phyloP scores from a whole-genome alignment of 2,888 invertebrate species.

The Campaea margaritaria region DNA sequence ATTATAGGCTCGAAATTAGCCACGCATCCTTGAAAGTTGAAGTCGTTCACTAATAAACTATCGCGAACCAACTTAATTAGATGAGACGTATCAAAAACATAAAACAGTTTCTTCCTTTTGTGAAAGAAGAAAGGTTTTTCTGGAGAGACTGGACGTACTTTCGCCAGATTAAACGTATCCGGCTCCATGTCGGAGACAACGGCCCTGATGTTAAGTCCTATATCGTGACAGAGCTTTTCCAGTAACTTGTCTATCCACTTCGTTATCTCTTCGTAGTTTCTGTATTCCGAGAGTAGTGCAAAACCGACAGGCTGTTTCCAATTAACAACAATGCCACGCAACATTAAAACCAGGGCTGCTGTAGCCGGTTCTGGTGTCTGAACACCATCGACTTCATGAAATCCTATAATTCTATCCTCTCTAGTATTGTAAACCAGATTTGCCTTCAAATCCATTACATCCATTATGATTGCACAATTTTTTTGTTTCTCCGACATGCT shows the following conservation, averaged over 20 bases:
- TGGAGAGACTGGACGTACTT: slow-evolving; percentile 39
- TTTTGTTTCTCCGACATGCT: slow-evolving; percentile 46
- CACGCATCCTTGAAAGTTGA: slow-evolving; percentile 24
- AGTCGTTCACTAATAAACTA: slow-evolving; percentile 25
- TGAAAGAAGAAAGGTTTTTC: slow-evolving; percentile 44
- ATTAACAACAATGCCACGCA: slow-evolving; percentile 45
- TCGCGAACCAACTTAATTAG: slow-evolving; percentile 40
- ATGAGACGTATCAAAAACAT: slow-evolving; percentile 42
- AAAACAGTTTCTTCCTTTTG: slow-evolving; percentile 44
- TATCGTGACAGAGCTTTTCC: slow-evolving; percentile 37
- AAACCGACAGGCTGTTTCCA: slow-evolving; percentile 49
- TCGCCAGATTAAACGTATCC: slow-evolving; percentile 42
- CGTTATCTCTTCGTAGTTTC: slow-evolving; percentile 40
- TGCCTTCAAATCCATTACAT: slow-evolving; percentile 38
- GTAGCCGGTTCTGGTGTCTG: slow-evolving; percentile 43
- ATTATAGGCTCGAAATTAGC: slow-evolving; percentile 23
- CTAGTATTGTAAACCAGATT: slow-evolving; percentile 45
- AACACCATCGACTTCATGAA: slow-evolving; percentile 48
- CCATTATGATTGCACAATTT: slow-evolving; percentile 45
- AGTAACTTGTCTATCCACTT: slow-evolving; percentile 47
- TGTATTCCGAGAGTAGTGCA: slow-evolving; percentile 44
- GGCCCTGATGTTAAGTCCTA: slow-evolving; percentile 45
- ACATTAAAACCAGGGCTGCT: slow-evolving; percentile 45
- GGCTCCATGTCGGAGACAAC: slow-evolving; percentile 45
- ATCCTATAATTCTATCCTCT: slow-evolving; percentile 46